These are phyloP conservation scores for Sciurus niger DNA, from an alignment of 2,113 vertebrate genomes.

Conservation along the genomic window DNA sequence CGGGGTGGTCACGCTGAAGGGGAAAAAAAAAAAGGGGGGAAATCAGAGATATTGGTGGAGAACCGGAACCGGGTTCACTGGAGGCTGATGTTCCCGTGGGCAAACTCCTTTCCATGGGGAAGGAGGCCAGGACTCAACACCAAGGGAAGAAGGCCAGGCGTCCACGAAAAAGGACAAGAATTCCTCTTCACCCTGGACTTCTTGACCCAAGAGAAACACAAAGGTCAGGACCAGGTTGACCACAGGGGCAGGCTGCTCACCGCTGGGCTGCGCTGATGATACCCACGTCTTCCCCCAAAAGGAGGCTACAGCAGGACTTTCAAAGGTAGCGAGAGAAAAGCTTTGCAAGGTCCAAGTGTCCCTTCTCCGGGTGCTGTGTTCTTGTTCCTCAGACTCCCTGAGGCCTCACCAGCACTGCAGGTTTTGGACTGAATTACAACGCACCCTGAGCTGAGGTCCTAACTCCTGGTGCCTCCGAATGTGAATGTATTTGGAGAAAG, in stretches of 20 bases:
- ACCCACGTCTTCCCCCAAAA: neutral
- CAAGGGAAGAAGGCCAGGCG: neutral
- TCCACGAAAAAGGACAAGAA: neutral
- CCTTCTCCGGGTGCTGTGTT: neutral
- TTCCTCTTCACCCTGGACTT: neutral
- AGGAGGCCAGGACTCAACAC: neutral
- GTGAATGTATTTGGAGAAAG: neutral
- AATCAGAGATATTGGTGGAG: neutral
- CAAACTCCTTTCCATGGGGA: neutral
- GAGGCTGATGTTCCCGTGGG: neutral
- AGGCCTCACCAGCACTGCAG: neutral
- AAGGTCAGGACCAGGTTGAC: neutral
- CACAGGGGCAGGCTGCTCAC: neutral
- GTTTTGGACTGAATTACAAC: neutral
- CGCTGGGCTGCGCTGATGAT: neutral
- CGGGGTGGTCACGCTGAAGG: too few species aligned
- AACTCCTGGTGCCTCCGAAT: neutral
- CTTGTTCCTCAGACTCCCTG: neutral
- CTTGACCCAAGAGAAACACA: neutral
- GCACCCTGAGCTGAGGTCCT: neutral
- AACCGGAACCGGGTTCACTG: neutral
- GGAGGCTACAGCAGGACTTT: neutral
- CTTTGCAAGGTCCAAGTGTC: neutral
- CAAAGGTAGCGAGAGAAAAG: constrained; percentile 2
- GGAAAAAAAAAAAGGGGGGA: neutral